Base-by-base conservation (phyloP, 2,797 vertebrate genomes). In the Dendrocincla tyrannina region DNA sequence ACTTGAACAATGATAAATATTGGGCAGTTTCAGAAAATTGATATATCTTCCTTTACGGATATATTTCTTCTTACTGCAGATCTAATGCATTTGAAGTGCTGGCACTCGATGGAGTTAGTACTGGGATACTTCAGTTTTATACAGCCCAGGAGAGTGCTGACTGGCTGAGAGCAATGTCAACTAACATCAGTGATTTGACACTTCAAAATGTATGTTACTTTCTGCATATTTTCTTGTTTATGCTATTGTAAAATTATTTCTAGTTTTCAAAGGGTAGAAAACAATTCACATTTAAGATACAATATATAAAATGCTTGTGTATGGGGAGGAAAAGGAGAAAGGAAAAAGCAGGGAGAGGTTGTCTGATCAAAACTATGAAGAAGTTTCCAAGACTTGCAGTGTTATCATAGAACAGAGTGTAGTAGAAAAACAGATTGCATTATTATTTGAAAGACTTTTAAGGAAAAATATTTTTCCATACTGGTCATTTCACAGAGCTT, bases 121-220 rank as follows among this genome's bases (percentile, higher is more conserved):
- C 98, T 94, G 99, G 98, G 88, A 97, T 98, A 98, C 98, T 99
- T 89, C 99, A 99, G 96, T 99, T 99, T 97, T 98, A 98, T 98
- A 98, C 99, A 62, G 98, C 98, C 91, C 98, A 98, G 96, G 99
- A 99, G 97, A 98, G 98, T 97, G 98, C 98, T 47, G 99, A 99
- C 97, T 99, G 99, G 99, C 98, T 99, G 95, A 98, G 98, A 97
- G 98, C 99, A 92, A 98, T 99, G 98, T 99, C 98, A 72, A 98
- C 98, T 91, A 99, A 99, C 97, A 98, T 99, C 97, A 98, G 96
- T 91, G 98, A 98, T 95, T 97, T 99, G 98, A 99, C 97, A 60
- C 98, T 98, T 92, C 99, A 99, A 97, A 99, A 98, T 94, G 99
- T 99, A 98, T 97, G 99, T 97, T 95, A 76, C 41, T 96, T 96